These are phyloP conservation scores for Sminthopsis crassicaudata DNA, from an alignment of 2,113 vertebrate species.

Conservation along the genomic window DNA sequence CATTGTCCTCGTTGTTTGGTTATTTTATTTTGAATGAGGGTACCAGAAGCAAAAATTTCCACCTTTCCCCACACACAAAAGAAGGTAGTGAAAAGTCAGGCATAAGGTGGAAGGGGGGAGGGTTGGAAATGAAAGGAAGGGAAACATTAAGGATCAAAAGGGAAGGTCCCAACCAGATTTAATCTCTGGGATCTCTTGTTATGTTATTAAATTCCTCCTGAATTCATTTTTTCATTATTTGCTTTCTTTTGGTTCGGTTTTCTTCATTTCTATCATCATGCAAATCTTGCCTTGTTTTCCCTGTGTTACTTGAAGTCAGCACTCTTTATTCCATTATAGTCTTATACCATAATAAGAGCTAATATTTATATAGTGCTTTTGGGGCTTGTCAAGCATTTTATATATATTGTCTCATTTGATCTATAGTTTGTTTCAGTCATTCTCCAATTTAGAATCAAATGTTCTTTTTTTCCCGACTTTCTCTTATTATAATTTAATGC, in stretches of 20 bases:
- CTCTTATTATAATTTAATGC: neutral
- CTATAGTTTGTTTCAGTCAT: neutral
- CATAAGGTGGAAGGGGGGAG: too few relatives aligned
- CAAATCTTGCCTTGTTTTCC: neutral
- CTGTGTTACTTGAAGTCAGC: neutral
- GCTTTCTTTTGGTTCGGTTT: neutral
- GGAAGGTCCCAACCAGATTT: neutral
- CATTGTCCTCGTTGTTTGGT: too few relatives aligned
- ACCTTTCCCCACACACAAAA: neutral
- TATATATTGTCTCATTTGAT: neutral
- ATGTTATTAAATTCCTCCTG: neutral
- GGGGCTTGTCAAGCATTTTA: neutral
- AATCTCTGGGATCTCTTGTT: neutral
- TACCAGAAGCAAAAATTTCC: neutral
- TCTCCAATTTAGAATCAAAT: neutral
- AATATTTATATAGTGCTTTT: neutral
- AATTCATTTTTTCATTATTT: neutral
- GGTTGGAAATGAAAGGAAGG: neutral
- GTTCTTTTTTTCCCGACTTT: neutral
- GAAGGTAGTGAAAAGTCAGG: too few relatives aligned
- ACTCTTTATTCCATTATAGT: neutral
- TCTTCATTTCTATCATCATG: neutral
- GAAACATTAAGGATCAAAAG: neutral
- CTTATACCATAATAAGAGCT: neutral
- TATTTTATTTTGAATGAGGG: neutral